Base-by-base conservation (phyloP, 2,888 invertebrate species). In the Tanypteryx hageni region DNA sequence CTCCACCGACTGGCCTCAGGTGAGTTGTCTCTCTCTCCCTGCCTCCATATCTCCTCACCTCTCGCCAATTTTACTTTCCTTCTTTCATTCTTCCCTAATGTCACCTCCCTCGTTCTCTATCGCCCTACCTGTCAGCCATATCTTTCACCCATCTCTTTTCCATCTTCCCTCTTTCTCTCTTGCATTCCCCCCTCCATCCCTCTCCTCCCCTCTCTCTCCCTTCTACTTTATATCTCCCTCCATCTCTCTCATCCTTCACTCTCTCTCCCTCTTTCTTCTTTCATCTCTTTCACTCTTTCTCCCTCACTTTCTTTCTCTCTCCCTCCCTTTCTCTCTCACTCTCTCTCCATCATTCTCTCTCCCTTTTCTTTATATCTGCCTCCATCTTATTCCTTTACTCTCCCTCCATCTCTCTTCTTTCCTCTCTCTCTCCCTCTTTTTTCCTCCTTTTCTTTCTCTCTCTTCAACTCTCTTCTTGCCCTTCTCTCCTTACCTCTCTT, bases 1-100 rank as follows among this genome's bases (percentile, higher is more conserved):
- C 0, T 96, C 97, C 92, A 97, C 97, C 93, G 97, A 98, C 94
- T 99, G 99, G 99, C 98, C 99, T 0, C 98, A 98, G 96, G 97
- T 98, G 94, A 93, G 94, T 92, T 27, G 44, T 0, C 13, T 76
- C 9, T 27, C 22, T 8, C 18, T 64, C 13, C 64, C 7, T 0
- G 4, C 64, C 64, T 18, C 7, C 7, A 64, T n/a, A 11, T n/a
- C 16, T 7, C 11, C 64, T 10, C 18, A 7, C 64, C 64, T 5
- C 13, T 18, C 18, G 61, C 61, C 18, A 61, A 0, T 16, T 16
- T 61, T 16, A 61, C 13, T n/a, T n/a, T 18, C 4, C 61, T 61
- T 61, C 61, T 61, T 61, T 4, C 13, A 61, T 61, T 61, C 18
- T 0, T 13, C 4, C 13, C 4, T 1, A 4, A 61, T 61, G 13